These are phyloP conservation scores for Lithophane socia DNA, from an alignment of 2,888 invertebrate genomes.

Conservation along the genomic window DNA sequence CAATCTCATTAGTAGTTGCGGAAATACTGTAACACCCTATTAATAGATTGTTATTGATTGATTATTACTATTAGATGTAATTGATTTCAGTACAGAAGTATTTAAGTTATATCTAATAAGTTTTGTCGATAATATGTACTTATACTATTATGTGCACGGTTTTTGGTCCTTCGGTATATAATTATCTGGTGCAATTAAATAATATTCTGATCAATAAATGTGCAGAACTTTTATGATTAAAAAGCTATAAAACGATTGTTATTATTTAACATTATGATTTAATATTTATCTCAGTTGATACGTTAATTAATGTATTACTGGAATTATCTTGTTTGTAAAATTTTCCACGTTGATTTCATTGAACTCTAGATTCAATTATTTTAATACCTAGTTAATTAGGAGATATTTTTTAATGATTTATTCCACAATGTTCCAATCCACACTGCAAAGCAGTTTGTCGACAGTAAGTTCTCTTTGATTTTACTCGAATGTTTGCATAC, in stretches of 20 bases:
- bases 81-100: too few relatives aligned
- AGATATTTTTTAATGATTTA: neutral
- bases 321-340: constrained; percentile 22
- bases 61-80: neutral
- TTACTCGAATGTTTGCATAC: neutral
- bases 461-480: neutral
- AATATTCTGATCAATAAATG: neutral
- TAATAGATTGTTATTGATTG: constrained; percentile 6
- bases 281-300: constrained; percentile 19
- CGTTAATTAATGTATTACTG: neutral
- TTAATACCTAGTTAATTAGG: constrained; percentile 4
- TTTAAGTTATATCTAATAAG: neutral
- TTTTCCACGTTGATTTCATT: constrained; percentile 47
- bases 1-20: neutral
- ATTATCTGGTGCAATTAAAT: constrained; percentile 20
- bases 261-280: constrained; percentile 26
- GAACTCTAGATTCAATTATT: constrained; percentile 13
- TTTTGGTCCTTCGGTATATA: neutral
- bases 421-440: neutral
- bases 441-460: neutral
- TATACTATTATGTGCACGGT: too few relatives aligned
- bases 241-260: constrained; percentile 12
- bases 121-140: neutral
- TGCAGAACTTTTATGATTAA: neutral
- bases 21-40: neutral